phyloP scores from a whole-genome alignment of 2,797 vertebrate genomes.

The Tokudaia tokunoshimensis region DNA sequence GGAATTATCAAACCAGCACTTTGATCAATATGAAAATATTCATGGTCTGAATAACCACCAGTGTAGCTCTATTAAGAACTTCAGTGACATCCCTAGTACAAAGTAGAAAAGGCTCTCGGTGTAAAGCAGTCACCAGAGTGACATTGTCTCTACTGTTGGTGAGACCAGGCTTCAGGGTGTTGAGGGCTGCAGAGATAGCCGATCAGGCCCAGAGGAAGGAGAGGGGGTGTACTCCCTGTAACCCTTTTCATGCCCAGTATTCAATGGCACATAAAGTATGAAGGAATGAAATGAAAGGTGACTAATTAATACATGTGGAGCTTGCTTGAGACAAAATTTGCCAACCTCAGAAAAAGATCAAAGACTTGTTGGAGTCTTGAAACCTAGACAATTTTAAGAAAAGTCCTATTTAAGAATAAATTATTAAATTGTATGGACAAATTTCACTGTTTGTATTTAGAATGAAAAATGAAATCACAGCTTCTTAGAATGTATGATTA shows the following conservation, averaged over 20 bases:
- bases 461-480: slow-evolving; percentile 21
- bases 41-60: not conserved
- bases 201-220: not conserved
- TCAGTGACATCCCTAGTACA: not conserved
- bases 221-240: not conserved
- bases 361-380: not conserved
- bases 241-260: not conserved
- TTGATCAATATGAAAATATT: not conserved
- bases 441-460: not conserved
- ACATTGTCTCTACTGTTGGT: not conserved
- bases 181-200: not conserved
- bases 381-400: not conserved
- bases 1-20: not conserved
- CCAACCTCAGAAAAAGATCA: not conserved
- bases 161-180: not conserved
- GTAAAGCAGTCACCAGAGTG: not conserved
- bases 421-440: not conserved
- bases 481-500: not conserved
- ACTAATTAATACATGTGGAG: not conserved
- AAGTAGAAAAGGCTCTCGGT: not conserved
- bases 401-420: not conserved
- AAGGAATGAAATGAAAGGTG: not conserved
- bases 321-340: not conserved
- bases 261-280: not conserved
- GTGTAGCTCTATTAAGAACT: not conserved